A percentile compares a stretch with the other conserved stretches of the same genome.
phyloP scores from a whole-genome alignment of 2,113 vertebrate genomes.

The Eptesicus fuscus region DNA sequence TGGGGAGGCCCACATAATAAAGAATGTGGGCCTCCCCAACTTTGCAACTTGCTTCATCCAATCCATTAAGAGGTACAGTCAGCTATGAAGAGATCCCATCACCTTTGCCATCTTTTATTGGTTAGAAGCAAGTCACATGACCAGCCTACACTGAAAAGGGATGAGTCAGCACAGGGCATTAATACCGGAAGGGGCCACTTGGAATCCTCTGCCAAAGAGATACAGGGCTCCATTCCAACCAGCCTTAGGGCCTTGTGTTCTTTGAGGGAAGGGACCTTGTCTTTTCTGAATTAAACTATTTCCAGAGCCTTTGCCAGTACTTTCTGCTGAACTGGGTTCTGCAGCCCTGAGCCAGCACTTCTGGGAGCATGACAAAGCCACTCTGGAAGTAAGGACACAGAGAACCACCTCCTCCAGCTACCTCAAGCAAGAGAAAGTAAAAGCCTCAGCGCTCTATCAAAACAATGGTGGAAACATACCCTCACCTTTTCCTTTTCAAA shows the following conservation, averaged over 20 bases:
- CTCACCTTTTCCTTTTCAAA: not conserved
- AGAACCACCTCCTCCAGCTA: not conserved
- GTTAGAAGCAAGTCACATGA: not conserved
- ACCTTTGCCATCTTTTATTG: not conserved
- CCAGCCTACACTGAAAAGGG: too few species aligned
- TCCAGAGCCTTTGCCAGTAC: not conserved
- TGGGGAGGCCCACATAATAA: too few species aligned
- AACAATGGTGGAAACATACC: not conserved
- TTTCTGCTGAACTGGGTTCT: not conserved
- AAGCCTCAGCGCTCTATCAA: not conserved
- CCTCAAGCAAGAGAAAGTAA: not conserved
- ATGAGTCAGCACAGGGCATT: not conserved
- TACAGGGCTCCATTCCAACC: not conserved
- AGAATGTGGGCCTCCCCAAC: rapidly evolving
- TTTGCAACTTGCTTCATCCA: not conserved
- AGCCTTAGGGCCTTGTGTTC: not conserved
- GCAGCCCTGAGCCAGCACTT: not conserved
- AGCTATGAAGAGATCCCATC: not conserved
- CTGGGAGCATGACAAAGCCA: not conserved
- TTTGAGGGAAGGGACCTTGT: not conserved
- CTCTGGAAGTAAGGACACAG: not conserved
- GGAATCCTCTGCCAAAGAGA: not conserved
- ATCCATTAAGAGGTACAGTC: not conserved
- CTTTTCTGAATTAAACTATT: not conserved
- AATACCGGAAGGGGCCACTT: not conserved